These are phyloP conservation scores for Myripristis jacobus DNA, from an alignment of 2,797 vertebrate species.

Conservation along the genomic window DNA sequence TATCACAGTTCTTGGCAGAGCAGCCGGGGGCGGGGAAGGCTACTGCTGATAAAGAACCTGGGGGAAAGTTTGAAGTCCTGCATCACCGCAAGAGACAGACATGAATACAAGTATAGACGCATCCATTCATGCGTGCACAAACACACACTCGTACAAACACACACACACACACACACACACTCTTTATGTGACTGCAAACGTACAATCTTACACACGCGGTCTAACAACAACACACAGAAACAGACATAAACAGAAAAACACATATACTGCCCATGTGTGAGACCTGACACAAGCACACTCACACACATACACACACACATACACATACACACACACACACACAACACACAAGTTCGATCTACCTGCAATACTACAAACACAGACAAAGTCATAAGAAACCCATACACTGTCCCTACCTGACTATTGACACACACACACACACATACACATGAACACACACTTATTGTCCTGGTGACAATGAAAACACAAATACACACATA, in stretches of 20 bases:
- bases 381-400: neutral
- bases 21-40: constrained; percentile 17
- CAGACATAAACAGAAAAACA: no score
- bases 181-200: no score
- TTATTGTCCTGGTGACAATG: constrained; percentile 9
- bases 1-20: constrained; percentile 31
- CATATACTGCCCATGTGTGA: neutral
- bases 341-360: no score
- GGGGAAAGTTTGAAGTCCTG: constrained; percentile 38
- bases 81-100: constrained; percentile 23
- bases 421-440: constrained; percentile 9
- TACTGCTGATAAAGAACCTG: constrained; percentile 50
- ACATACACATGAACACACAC: neutral
- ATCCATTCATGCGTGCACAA: neutral
- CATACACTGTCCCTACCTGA: neutral
- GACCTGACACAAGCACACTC: neutral
- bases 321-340: no score
- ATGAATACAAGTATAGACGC: constrained; percentile 12
- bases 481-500: neutral
- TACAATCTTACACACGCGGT: no score
- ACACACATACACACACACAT: no score
- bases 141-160: constrained; percentile 2
- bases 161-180: neutral
- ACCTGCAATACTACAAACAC: neutral
- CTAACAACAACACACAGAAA: no score